Evolutionary conservation across 1,140 invertebrate species (phyloP).

Genomic region (Gryon sp.): DNA sequence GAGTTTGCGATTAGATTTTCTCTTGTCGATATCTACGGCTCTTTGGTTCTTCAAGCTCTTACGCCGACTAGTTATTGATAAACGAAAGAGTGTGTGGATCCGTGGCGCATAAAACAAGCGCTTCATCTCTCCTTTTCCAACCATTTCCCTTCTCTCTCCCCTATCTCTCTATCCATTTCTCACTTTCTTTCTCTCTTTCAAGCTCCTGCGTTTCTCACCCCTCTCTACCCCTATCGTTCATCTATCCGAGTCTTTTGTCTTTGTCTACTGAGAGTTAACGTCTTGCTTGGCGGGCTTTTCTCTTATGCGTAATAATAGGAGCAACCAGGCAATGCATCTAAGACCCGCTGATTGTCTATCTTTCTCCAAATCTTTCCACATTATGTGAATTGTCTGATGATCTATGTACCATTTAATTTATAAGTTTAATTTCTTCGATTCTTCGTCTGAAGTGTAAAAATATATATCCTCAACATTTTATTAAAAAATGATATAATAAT

Average conservation of each 20-base stretch:
- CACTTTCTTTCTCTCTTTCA: too few relatives aligned
- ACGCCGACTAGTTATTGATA: constrained; percentile 63
- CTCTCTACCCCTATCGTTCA: not conserved
- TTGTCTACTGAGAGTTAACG: not conserved
- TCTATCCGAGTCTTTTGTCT: not conserved
- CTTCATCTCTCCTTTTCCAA: not conserved
- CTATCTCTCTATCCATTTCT: too few relatives aligned
- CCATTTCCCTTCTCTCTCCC: too few relatives aligned
- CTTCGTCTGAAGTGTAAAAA: too few relatives aligned
- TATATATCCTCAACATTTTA: too few relatives aligned
- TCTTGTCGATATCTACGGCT: not conserved
- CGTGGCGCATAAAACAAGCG: constrained; percentile 62
- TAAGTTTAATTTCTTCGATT: too few relatives aligned
- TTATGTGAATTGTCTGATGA: too few relatives aligned
- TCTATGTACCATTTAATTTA: too few relatives aligned
- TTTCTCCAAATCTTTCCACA: too few relatives aligned
- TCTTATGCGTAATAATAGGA: constrained; percentile 7
- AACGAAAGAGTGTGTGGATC: constrained; percentile 52
- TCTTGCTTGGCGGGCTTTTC: not conserved
- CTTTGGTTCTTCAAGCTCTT: not conserved
- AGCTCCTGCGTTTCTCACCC: too few relatives aligned
- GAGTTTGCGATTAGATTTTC: not conserved
- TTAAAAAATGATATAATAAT: too few relatives aligned
- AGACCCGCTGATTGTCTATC: too few relatives aligned
- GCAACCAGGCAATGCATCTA: constrained; percentile 15